Evolutionary conservation across 2,797 vertebrate species (phyloP).

Genomic region (Anguilla anguilla): DNA sequence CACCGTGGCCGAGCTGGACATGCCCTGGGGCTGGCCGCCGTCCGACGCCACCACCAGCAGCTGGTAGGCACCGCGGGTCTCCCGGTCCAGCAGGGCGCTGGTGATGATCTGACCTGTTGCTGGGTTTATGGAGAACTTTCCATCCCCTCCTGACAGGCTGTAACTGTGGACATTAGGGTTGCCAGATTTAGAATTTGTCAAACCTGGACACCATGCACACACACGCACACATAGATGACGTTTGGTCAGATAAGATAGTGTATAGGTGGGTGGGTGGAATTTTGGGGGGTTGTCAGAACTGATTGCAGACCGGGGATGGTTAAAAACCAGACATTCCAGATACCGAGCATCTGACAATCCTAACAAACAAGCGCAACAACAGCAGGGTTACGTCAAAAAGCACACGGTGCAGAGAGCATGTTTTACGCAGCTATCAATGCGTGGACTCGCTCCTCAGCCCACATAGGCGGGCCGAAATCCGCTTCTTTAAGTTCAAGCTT

Average conservation of each 20-base stretch:
- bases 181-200: no score
- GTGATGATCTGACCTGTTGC: constrained; percentile 97
- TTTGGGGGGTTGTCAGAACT: no score
- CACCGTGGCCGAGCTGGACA: constrained; percentile 91
- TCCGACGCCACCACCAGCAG: constrained; percentile 90
- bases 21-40: constrained; percentile 77
- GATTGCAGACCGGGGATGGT: no score
- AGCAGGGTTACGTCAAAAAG: not conserved
- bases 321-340: not conserved
- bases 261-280: no score
- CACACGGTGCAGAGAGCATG: not conserved
- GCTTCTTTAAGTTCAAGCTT: no score
- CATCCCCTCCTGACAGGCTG: constrained; percentile 86
- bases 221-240: no score
- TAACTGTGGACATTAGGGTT: constrained; percentile 74
- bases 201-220: no score
- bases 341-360: no score
- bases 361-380: not conserved
- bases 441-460: not conserved
- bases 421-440: no score
- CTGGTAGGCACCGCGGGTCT: constrained; percentile 84
- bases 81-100: constrained; percentile 89
- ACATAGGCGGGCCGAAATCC: not conserved
- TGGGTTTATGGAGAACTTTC: constrained; percentile 96
- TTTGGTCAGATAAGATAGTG: no score